A percentile compares a stretch with the other conserved stretches of the same genome.
phyloP scores from a whole-genome alignment of 2,113 vertebrate species.

The Psilopsiagon aurifrons region DNA sequence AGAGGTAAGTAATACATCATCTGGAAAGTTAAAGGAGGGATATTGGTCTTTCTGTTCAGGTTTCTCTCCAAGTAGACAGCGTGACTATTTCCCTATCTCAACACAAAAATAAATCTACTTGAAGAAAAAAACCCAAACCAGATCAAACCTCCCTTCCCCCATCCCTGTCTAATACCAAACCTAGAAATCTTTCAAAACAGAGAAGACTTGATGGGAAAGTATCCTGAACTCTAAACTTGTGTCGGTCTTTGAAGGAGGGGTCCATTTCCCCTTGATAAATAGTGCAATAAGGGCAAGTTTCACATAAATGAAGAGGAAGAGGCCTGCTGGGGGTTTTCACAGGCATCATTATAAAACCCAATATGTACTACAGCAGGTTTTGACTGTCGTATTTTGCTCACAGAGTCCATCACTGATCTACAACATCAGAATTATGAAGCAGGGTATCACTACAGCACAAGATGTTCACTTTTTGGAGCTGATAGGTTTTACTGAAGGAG shows the following conservation, averaged over 20 bases:
- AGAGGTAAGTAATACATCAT: neutral
- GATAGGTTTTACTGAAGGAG: neutral
- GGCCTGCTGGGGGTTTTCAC: neutral
- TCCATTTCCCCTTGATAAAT: neutral
- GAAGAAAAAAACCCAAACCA: neutral
- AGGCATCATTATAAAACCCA: neutral
- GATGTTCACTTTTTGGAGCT: neutral
- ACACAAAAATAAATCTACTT: neutral
- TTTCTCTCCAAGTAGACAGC: neutral
- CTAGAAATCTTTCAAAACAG: neutral
- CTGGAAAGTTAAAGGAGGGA: neutral
- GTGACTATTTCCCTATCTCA: neutral
- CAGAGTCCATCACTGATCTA: accelerated
- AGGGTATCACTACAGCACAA: neutral
- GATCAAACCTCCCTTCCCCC: neutral
- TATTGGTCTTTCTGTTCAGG: neutral
- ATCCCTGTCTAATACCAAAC: neutral
- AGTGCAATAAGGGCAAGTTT: neutral
- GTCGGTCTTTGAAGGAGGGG: neutral
- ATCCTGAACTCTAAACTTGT: neutral
- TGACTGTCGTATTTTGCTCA: neutral
- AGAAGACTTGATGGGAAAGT: neutral
- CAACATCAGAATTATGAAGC: neutral
- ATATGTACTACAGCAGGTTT: neutral
- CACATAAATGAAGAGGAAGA: neutral